A percentile compares a stretch with the other conserved stretches of the same genome.
These are phyloP conservation scores for Charadrius vociferus DNA, from an alignment of 2,113 vertebrate species.

Conservation along the genomic window DNA sequence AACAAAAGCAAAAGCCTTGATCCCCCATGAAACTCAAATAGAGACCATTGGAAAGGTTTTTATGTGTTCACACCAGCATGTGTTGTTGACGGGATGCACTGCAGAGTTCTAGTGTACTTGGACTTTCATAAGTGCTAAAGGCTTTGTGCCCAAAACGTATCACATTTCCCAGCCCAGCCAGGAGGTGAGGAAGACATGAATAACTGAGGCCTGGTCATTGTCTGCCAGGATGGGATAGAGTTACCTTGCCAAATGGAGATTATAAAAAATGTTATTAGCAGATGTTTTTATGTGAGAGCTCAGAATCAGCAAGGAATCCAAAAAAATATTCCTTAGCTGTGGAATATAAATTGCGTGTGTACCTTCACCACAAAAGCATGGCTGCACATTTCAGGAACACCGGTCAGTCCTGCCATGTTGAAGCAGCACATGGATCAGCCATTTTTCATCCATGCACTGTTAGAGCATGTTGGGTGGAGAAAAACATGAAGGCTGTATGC, in stretches of 20 bases:
- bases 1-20: background rate
- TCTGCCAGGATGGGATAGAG: conserved; percentile 37
- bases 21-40: background rate
- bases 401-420: background rate
- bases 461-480: background rate
- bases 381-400: background rate
- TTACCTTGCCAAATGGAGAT: conserved; percentile 10
- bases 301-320: background rate
- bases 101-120: conserved; percentile 23
- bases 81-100: background rate
- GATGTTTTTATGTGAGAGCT: conserved; percentile 36
- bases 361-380: background rate
- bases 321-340: background rate
- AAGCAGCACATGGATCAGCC: background rate
- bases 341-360: background rate
- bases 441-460: background rate
- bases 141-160: background rate
- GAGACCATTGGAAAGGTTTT: background rate
- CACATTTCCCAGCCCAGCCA: conserved; percentile 6
- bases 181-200: conserved; percentile 46
- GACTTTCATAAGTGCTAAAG: background rate
- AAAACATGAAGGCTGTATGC: background rate
- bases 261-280: conserved; percentile 45
- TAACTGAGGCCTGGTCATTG: conserved; percentile 13
- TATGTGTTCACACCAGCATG: conserved; percentile 17